These are phyloP conservation scores for Phoxinus dragarum DNA, from an alignment of 2,797 vertebrate species.

Conservation along the genomic window DNA sequence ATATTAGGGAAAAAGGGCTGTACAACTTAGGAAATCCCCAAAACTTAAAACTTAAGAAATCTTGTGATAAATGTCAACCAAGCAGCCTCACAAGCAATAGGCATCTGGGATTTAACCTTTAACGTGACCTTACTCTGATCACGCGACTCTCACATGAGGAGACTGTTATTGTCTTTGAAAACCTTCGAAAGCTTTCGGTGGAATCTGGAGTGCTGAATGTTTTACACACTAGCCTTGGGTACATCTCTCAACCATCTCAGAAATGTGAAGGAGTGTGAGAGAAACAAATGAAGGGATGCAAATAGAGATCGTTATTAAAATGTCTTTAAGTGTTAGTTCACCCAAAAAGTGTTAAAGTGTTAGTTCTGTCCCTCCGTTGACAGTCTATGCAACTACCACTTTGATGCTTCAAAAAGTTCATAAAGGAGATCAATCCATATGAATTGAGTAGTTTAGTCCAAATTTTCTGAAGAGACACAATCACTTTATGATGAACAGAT, in stretches of 20 bases:
- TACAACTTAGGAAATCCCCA: neutral
- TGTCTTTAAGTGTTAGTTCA: neutral
- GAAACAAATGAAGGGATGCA: conserved; percentile 39
- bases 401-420: too few species aligned
- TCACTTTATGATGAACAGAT: too few species aligned
- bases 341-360: neutral
- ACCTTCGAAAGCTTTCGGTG: conserved; percentile 26
- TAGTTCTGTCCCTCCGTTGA: neutral
- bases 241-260: conserved; percentile 36
- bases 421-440: too few species aligned
- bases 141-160: conserved; percentile 40
- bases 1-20: neutral
- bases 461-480: too few species aligned
- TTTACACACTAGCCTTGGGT: conserved; percentile 46
- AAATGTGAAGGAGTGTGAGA: conserved; percentile 49
- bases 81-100: conserved; percentile 19
- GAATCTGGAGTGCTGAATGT: conserved; percentile 43
- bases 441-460: too few species aligned
- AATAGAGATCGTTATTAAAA: conserved; percentile 24
- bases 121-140: conserved; percentile 48
- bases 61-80: neutral
- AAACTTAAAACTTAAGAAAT: neutral
- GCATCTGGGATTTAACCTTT: conserved; percentile 51
- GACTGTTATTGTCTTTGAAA: conserved; percentile 48
- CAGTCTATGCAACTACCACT: too few species aligned